Percentiles rank a stretch among this genome's conserved stretches.
These are phyloP conservation scores for Meda fulgida DNA, from an alignment of 2,797 vertebrate species.

Conservation along the genomic window DNA sequence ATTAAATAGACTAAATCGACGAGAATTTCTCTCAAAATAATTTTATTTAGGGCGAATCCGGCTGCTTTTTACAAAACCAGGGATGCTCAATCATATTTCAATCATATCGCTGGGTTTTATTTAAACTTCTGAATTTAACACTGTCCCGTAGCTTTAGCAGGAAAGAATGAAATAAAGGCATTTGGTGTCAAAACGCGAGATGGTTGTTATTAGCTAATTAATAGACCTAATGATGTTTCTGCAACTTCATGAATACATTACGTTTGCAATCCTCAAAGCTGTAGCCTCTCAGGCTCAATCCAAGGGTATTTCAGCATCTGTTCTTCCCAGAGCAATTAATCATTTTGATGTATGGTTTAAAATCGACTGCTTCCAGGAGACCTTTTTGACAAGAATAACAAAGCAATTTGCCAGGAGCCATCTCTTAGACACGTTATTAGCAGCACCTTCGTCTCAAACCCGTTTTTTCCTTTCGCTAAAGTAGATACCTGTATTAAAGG, in stretches of 20 bases:
- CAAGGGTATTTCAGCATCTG: conserved; percentile 95
- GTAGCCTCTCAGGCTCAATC: conserved; percentile 83
- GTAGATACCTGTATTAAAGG: conserved; percentile 79
- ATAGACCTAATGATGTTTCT: conserved; percentile 88
- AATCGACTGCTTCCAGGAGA: conserved; percentile 94
- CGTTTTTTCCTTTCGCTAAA: conserved; percentile 71
- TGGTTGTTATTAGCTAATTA: conserved; percentile 80
- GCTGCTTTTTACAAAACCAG: not conserved
- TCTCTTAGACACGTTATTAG: conserved; percentile 93
- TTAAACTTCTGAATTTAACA: conserved; percentile 48
- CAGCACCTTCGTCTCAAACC: conserved; percentile 84
- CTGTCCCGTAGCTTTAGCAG: conserved; percentile 30
- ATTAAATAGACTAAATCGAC: not conserved
- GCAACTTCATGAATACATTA: conserved; percentile 90
- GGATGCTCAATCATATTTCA: not conserved
- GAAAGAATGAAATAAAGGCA: conserved; percentile 51
- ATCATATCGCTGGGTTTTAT: conserved; percentile 50
- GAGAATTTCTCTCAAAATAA: not conserved
- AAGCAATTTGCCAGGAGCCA: conserved; percentile 97
- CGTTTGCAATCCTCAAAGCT: conserved; percentile 82
- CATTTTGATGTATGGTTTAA: conserved; percentile 99
- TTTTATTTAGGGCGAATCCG: not conserved
- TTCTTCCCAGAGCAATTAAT: conserved; percentile 98
- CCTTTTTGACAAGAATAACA: conserved; percentile 96
- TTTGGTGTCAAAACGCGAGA: conserved; percentile 56